A percentile compares a stretch with the other conserved stretches of the same genome.
phyloP scores from a whole-genome alignment of 2,797 vertebrate species.

The Anabacerthia variegaticeps region DNA sequence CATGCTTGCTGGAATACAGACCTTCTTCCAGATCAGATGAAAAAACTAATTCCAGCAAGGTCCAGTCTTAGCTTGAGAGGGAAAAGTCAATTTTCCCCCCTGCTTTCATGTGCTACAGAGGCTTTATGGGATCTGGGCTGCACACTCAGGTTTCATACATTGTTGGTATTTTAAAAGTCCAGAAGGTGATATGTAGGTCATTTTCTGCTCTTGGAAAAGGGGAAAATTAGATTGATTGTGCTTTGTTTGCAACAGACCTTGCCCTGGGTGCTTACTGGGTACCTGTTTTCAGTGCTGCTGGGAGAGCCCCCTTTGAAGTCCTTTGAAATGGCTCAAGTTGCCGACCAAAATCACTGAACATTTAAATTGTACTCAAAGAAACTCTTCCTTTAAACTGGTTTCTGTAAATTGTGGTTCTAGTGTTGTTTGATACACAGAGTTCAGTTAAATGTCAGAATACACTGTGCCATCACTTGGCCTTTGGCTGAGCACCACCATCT shows the following conservation, averaged over 20 bases:
- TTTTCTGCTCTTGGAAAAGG: neutral
- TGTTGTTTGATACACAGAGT: neutral
- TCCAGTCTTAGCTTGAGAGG: neutral
- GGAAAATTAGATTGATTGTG: neutral
- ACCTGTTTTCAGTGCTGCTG: neutral
- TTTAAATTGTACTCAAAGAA: neutral
- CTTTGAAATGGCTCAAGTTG: neutral
- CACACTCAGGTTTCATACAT: neutral
- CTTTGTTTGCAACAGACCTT: neutral
- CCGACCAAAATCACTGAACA: neutral
- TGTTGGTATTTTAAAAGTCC: neutral
- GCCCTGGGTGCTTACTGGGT: neutral
- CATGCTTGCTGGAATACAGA: neutral
- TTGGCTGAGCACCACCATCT: neutral
- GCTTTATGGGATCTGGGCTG: neutral
- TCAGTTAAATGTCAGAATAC: neutral
- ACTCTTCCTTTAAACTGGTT: neutral
- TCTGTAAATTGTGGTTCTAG: neutral
- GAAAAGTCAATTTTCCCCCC: neutral
- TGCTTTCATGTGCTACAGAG: neutral
- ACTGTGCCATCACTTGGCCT: neutral
- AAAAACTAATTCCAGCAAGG: neutral
- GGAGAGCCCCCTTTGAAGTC: neutral
- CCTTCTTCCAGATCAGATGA: neutral
- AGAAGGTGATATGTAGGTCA: neutral